Base-by-base conservation (phyloP, 2,888 invertebrate species). In the Tipula vernalis region DNA sequence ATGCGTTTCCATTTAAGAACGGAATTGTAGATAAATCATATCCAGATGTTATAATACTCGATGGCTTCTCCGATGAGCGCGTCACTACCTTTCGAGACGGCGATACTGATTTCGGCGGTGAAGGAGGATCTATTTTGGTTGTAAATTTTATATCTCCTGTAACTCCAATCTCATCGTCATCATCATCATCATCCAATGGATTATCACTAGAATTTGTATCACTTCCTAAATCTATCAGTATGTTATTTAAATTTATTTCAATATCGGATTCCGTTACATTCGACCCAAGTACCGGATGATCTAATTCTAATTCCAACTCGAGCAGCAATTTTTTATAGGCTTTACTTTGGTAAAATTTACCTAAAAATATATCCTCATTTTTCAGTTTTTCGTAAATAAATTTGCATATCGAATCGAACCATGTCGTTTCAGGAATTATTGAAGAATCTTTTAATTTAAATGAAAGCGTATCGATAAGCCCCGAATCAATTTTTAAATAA, bases 321-420 rank as follows among this genome's bases (percentile, higher is more conserved):
- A 88, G 51, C 6, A 89, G 83, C 6, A 89, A 86, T 86, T 88
- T 88, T 86, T 88, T 88, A 86, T 89, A 89, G 5, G 88, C 87
- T 18, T 88, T 87, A 84, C 88, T 88, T 87, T 88, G 88, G 57
- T 89, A 89, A 87, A 89, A 89, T 87, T 89, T 88, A 36, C 86
- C 87, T n/a, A 89, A 85, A 86, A 89, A 89, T 42, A 89, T 88
- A 18, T 89, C 88, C 86, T 89, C 89, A 86, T 89, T 89, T 87
- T 89, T 89, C 8, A 89, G 83, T 86, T 89, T 89, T 85, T 89
- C 89, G 36, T 89, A 89, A 12, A 89, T 88, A 85, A 87, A 89
- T 87, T 89, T 89, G 36, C 88, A 88, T 15, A 89, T 89, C 13
- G 89, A 89, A 44, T 89, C 89, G 57, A 89, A 89, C 89, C 89